Base-by-base conservation (phyloP, 2,113 vertebrate species). In the Lipotes vexillifer region DNA sequence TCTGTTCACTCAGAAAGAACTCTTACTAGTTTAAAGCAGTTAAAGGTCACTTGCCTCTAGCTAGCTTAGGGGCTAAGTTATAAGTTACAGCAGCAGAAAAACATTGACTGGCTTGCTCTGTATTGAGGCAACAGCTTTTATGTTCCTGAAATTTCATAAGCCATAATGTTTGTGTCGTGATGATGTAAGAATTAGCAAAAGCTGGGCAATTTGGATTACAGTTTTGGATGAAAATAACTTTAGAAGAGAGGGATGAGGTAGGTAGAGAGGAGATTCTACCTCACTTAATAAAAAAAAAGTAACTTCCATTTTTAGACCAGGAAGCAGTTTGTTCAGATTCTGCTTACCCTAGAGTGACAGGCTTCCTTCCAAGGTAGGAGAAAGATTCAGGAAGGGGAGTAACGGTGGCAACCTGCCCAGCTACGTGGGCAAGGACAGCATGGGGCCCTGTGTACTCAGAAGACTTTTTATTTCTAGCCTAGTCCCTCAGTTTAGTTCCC, bases 231-330 rank as follows among this genome's bases (percentile, higher is more conserved):
- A 78, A 92, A 97, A 38, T 49, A 95, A 86, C 5, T 69, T 93
- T 27, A 81, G 69, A 61, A 69, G 23, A 77, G 69, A 61, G 65
- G 23, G 83, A 71, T 49, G 59, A 85, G n/a, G 17, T 23, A 10
- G 85, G 74, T 49, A 68, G 84, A 82, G 7, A 86, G 38, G 52
- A 91, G 75, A 44, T 44, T 59, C 29, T 80, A 57, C 11, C 57
- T 97, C 72, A 84, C 71, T 85, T 66, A 81, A 46, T 41, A 29
- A 41, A 59, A 85, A 46, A 86, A 72, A 74, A 59, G 72, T 72
- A 81, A 69, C 68, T 96, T 94, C 94, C 91, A 98, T 96, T 98
- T 97, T 97, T 94, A 95, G 96, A 71, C 36, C 94, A 97, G 97
- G 97, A 97, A 98, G 93, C 68, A 91, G 97, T 97, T 94, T 96